Evolutionary conservation across 1,140 invertebrate species (phyloP), one percentile per base, ranked within the genome.

Genomic region (Philopotamus ludificatus): DNA sequence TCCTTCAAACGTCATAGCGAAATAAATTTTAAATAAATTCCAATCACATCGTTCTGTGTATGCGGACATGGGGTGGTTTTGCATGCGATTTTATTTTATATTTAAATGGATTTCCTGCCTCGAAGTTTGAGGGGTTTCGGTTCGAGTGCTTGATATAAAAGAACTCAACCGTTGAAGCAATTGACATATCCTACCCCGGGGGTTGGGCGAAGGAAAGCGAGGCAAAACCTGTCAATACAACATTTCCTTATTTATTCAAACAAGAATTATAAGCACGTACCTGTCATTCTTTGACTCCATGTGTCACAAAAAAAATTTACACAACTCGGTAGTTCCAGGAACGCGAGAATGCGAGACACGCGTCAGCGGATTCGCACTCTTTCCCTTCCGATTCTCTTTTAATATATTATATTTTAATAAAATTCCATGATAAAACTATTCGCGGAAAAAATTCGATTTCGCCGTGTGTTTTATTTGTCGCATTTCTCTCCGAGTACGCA

Each of bases 181-280:
- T 58, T 58, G 34, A 4, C 64, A 45, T 61, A 45, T 47, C 44
- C 41, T 47, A 45, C 42, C 58, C 39, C 22, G 54, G 50, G 51
- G 21, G 50, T 54, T 63, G 41, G 47, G 26, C 10, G 21, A 22
- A 28, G 54, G 34, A 15, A 41, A 53, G 53, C 53, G 45, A 39
- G 21, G 58, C 21, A 45, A 26, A 61, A 62, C 65, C 65, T 66
- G 65, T 66, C 65, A 66, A 66, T 66, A 61, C 58, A 66, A 61
- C 50, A 61, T 61, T 54, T 62, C 65, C 58, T 61, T 66, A 66
- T 55, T 55, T 61, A 66, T 66, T 66, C 65, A 55, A 34, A 66
- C 41, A 22, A 26, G 25, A 66, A 54, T 62, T 49, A 21, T 44
- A 47, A n/a, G n/a, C 28, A 34, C 28, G 28, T 34, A 34, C 45